Percentiles rank a stretch among this genome's conserved stretches.
These are phyloP conservation scores for Dasyprocta punctata DNA, from an alignment of 2,113 vertebrate species.

Conservation along the genomic window DNA sequence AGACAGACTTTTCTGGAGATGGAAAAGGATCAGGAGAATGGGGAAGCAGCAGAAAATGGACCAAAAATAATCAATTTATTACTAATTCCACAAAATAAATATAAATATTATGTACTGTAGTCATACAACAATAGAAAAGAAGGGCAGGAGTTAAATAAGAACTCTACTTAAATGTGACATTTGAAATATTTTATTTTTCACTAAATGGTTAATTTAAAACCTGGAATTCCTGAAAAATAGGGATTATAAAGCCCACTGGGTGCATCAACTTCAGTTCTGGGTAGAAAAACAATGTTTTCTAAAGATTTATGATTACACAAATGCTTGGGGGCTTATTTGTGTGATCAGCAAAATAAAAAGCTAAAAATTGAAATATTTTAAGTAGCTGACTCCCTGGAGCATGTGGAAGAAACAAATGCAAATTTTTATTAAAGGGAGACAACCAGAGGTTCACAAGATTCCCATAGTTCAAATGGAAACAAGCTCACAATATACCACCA, in stretches of 20 bases:
- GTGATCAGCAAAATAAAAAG: neutral
- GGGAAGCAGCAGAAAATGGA: too few relatives aligned
- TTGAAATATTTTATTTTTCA: neutral
- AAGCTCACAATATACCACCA: neutral
- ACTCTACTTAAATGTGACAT: neutral
- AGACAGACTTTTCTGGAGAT: neutral
- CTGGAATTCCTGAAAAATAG: neutral
- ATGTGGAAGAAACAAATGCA: neutral
- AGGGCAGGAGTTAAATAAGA: neutral
- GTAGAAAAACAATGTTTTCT: neutral
- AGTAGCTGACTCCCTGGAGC: neutral
- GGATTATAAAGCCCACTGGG: neutral
- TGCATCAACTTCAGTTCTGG: neutral
- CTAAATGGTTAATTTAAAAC: neutral
- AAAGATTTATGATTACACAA: neutral
- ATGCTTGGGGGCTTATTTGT: neutral
- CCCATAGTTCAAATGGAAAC: neutral
- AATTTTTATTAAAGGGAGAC: neutral
- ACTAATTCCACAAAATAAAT: neutral
- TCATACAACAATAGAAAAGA: neutral
- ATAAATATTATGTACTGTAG: neutral
- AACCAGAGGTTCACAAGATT: neutral
- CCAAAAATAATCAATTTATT: neutral
- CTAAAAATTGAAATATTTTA: slow-evolving; percentile 2
- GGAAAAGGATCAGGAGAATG: too few relatives aligned